Evolutionary conservation across 2,113 vertebrate species (phyloP), one percentile per base, ranked within the genome.

Genomic region (Leptobrachium ailaonicum): DNA sequence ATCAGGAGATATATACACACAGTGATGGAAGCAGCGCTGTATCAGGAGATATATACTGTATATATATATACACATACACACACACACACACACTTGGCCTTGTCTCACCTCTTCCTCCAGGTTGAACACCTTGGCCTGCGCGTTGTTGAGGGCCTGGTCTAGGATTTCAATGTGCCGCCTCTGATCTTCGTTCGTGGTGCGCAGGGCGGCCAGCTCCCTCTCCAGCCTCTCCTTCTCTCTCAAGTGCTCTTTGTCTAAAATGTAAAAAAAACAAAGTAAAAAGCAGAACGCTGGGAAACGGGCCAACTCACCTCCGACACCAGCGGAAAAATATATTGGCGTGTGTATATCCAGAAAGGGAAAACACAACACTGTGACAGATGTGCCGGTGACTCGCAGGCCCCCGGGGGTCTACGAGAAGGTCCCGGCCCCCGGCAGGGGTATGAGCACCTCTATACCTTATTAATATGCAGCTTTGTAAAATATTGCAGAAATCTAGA

Each of bases 181-280:
- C 82, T 95, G 94, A 83, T 95, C 94, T 84, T 94, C 94, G 0
- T 90, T 94, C 1, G 93, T 88, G 1, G 91, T 90, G 8, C 92
- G 91, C 80, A 94, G 69, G 2, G 91, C 88, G 1, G 89, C 90
- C 79, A 93, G 81, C 70, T 95, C 94, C 89, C 92, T 87, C 83
- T 95, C 93, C 82, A 95, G 42, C 85, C 93, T 94, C 83, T 95
- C 94, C 79, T 93, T 93, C 84, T 94, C 93, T 85, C 92, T 93
- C 85, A 94, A 84, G 82, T 90, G 88, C 64, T 95, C 94, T 86
- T 91, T 93, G 83, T 89, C 94, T 92, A 82, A 44, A 88, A 87
- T 77, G 83, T 73, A 85, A 83, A 73, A 87, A 85, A 53, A 88
- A 83, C 76, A 85, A 2, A 10, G 67, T 32, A 64, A 56, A 74